These are phyloP conservation scores for Lethocerus indicus DNA, from an alignment of 1,140 invertebrate species.

Conservation along the genomic window DNA sequence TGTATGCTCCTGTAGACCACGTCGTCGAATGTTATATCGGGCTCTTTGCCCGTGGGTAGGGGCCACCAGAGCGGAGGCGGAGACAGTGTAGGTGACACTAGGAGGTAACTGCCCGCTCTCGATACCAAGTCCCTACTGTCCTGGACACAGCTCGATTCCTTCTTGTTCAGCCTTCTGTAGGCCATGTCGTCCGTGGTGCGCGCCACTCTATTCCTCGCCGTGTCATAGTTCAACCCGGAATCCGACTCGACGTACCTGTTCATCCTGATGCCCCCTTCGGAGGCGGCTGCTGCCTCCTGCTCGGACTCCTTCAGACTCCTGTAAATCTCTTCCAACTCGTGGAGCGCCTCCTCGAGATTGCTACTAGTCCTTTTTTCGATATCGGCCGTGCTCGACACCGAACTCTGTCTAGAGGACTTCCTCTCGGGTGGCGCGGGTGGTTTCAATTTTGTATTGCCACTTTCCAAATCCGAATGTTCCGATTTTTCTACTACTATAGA, in stretches of 20 bases:
- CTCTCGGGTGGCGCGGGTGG: constrained; percentile 15
- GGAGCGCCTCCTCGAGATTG: constrained; percentile 70
- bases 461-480: constrained; percentile 17
- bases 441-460: constrained; percentile 1
- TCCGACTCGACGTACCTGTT: constrained; percentile 11
- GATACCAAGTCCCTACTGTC: constrained; percentile 35
- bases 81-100: constrained; percentile 44
- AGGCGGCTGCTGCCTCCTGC: constrained; percentile 38
- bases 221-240: constrained; percentile 8
- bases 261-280: background rate
- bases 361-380: constrained; percentile 37
- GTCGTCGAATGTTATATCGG: constrained; percentile 68
- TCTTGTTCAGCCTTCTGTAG: constrained; percentile 42
- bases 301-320: constrained; percentile 64
- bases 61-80: constrained; percentile 19
- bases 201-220: constrained; percentile 1
- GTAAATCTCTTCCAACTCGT: constrained; percentile 78
- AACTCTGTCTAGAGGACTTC: constrained; percentile 11
- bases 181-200: constrained; percentile 59
- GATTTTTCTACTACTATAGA: constrained; percentile 22
- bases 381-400: constrained; percentile 2
- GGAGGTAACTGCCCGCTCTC: constrained; percentile 51
- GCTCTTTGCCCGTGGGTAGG: constrained; percentile 29
- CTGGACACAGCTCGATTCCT: constrained; percentile 19
- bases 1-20: constrained; percentile 62